Evolutionary conservation across 2,888 invertebrate genomes (phyloP), one percentile per base, ranked within the genome.

Genomic region (Pseudeuparius sepicola): DNA sequence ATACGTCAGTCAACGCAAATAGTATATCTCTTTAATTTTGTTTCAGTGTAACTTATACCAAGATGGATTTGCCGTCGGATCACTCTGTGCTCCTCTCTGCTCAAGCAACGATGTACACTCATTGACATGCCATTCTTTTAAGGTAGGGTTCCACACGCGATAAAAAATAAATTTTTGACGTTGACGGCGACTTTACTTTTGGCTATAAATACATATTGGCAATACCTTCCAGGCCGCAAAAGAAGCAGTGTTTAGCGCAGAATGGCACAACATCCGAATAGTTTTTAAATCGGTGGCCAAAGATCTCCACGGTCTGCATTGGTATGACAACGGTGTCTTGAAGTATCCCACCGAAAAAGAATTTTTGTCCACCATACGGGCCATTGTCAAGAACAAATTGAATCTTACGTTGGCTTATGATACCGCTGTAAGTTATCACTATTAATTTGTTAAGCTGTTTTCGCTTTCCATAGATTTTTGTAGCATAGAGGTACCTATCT

Each of bases 41-140:
- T 47, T 50, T 40, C 61, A 77, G 76, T 77, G 76, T 52, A 57
- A 60, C 36, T 59, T 63, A 28, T 70, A 74, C 53, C 59, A 60
- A 36, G 61, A 64, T 39, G 69, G 70, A 5, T 51, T 63, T 36
- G 70, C 73, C 4, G 61, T 72, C 32, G 79, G 78, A 18, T 72
- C 70, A 40, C 55, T 79, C n/a, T 81, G 79, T 53, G 60, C 64
- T 10, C 68, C 71, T 1, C 52, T 80, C 10, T 81, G 80, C 53
- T 55, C 64, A 11, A 63, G 66, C 14, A 59, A 65, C 36, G 66
- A 66, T 24, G 64, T 73, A 38, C 61, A 67, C 33, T 69, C 73
- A 7, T 51, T 73, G 7, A 66, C 68, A 5, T 80, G 80, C 50
- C 68, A 73, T 43, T 68, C 71, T 26, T n/a, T n/a, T n/a, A n/a